These are phyloP conservation scores for Aethes cnicana DNA, from an alignment of 2,888 invertebrate species.

Conservation along the genomic window DNA sequence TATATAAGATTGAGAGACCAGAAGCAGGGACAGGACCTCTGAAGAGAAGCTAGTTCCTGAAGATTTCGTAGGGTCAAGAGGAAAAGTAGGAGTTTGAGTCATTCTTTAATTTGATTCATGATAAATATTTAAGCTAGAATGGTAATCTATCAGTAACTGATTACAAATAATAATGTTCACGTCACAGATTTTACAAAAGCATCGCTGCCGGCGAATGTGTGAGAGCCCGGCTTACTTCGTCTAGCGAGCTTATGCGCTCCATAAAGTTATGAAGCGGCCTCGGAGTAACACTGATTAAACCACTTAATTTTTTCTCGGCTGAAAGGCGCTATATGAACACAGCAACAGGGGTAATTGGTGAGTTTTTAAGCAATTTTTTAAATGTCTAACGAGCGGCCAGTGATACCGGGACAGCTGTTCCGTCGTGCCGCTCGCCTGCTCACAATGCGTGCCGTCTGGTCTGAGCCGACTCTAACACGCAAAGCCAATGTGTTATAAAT, in stretches of 20 bases:
- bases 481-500: slow-evolving; percentile 39
- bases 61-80: too few relatives aligned
- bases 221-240: slow-evolving; percentile 47
- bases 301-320: slow-evolving; percentile 47
- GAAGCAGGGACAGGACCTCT: too few relatives aligned
- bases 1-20: too few relatives aligned
- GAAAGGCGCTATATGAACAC: slow-evolving; percentile 52
- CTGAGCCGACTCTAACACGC: slow-evolving; percentile 46
- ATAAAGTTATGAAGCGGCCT: slow-evolving; percentile 55
- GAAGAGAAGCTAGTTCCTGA: too few relatives aligned
- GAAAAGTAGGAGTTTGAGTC: too few relatives aligned
- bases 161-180: slow-evolving; percentile 26
- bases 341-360: slow-evolving; percentile 59
- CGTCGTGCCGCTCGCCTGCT: slow-evolving; percentile 54
- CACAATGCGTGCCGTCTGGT: slow-evolving; percentile 57
- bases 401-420: slow-evolving; percentile 55
- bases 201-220: slow-evolving; percentile 48
- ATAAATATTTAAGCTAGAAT: too few relatives aligned
- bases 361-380: slow-evolving; percentile 53
- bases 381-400: slow-evolving; percentile 53
- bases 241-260: slow-evolving; percentile 53
- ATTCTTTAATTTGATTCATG: too few relatives aligned
- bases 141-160: slow-evolving; percentile 25
- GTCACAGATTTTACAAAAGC: slow-evolving; percentile 43
- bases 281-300: slow-evolving; percentile 47